Base-by-base conservation (phyloP, 2,113 vertebrate genomes). In the Mystacornis crossleyi region DNA sequence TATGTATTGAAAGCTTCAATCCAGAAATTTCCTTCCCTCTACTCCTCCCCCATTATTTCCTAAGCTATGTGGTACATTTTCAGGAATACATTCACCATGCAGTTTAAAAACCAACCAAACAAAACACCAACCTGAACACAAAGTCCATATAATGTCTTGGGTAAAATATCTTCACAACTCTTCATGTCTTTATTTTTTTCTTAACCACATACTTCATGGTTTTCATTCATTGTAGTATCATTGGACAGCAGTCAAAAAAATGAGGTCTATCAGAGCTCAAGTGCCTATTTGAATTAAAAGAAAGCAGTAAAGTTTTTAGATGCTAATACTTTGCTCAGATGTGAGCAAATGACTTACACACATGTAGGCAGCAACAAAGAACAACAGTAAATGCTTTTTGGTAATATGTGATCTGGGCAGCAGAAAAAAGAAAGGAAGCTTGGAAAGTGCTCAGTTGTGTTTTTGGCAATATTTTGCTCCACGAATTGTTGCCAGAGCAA, bases 271-370 rank as follows among this genome's bases (percentile, higher is more conserved):
- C 83, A 67, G 86, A 89, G 57, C 85, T 96, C 93, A 93, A 95
- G 91, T 96, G 86, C 80, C n/a, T 64, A 48, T 69, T 88, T 96
- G 97, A 98, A 96, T 95, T 96, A 83, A 97, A 93, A 82, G 88
- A 95, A 97, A 97, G 66, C 58, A 82, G 81, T 81, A 86, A 71
- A 89, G 69, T 82, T 95, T 97, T 95, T 90, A 92, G 77, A 91
- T 88, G 73, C 78, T 96, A 91, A 94, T 97, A 72, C 42, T 95
- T 97, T 95, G 95, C 75, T 97, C 95, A 92, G 70, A 79, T 95
- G 94, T 97, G 97, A 95, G 78, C 65, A 97, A 97, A 97, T 96
- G 89, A 96, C 93, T 97, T 97, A 8, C 50, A 94, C 88, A 97
- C 53, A 74, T 95, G 95, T 95, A 97, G 95, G 83, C 84, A 94